These are phyloP conservation scores for Enteromius unitaeniatus DNA, from an alignment of 2,797 vertebrate species.

Conservation along the genomic window DNA sequence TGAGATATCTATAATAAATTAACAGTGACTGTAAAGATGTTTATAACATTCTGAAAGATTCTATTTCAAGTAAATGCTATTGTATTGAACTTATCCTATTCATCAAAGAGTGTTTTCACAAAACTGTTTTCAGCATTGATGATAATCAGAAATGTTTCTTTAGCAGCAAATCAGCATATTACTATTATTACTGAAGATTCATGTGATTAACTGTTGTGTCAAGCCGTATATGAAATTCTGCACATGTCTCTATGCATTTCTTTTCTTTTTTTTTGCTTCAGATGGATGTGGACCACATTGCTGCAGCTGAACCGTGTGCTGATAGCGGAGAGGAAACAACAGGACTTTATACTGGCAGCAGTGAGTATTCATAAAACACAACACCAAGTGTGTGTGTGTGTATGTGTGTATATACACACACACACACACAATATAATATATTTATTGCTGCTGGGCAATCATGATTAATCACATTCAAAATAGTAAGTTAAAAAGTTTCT, in stretches of 20 bases:
- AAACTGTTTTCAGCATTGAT: not conserved
- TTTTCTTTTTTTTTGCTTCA: too few species aligned
- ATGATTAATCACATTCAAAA: too few species aligned
- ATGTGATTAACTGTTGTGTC: not conserved
- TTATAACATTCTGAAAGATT: not conserved
- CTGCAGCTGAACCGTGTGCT: conserved; percentile 35
- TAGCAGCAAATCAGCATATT: not conserved
- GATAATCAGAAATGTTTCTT: not conserved
- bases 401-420: too few species aligned
- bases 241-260: not conserved
- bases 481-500: too few species aligned
- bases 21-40: not conserved
- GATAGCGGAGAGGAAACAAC: conserved; percentile 39
- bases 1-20: not conserved
- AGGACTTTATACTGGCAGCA: conserved; percentile 42
- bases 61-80: not conserved
- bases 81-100: not conserved
- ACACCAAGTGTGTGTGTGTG: too few species aligned
- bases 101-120: not conserved
- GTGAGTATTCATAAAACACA: conserved; percentile 30
- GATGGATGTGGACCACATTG: conserved; percentile 73
- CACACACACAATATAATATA: too few species aligned
- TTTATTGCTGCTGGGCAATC: too few species aligned
- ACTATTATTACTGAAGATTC: not conserved
- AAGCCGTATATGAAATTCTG: conserved; percentile 10